Evolutionary conservation across 2,888 invertebrate species (phyloP), one percentile per base, ranked within the genome.

Genomic region (Plebejus anna): DNA sequence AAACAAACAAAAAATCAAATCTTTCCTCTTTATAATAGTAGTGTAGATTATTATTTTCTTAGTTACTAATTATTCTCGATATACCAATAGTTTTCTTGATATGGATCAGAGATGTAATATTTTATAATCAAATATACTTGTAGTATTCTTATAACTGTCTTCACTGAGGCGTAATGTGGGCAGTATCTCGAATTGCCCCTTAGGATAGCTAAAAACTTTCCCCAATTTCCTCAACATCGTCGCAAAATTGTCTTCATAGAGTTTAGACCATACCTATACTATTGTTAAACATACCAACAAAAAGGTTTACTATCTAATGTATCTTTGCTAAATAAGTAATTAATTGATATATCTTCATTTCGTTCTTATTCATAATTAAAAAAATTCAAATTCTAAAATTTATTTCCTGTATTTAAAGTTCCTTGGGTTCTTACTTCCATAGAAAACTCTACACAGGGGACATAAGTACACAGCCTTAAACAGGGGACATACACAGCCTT

Each of bases 151-250:
- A 59, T 22, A 22, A 59, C 22, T n/a, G 7, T 59, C 59, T 59
- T 22, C 3, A 59, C n/a, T 59, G 59, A 59, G n/a, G 22, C 59
- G 22, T 59, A 59, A 22, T 59, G 59, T 59, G 59, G 22, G 59
- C 7, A 22, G 7, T 7, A 59, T 22, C 22, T 7, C 9, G 9
- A 57, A 59, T 59, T 59, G 59, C 7, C 59, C 22, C 59, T 57
- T 57, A 57, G n/a, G 59, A n/a, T 59, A n/a, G 59, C 22, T 59
- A 59, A 22, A 59, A 59, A 59, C 59, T 59, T 59, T 59, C 22
- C 22, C 22, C 22, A 59, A 59, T 59, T 59, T 59, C 22, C n/a
- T 7, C 22, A 59, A 59, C 7, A 22, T 59, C 16, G 5, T 6
- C 59, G 9, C 59, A 59, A 59, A 59, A 22, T 59, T 59, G 59